Percentiles rank a stretch among this genome's conserved stretches.
phyloP scores from a whole-genome alignment of 2,113 vertebrate genomes.

The Opisthocomus hoazin region DNA sequence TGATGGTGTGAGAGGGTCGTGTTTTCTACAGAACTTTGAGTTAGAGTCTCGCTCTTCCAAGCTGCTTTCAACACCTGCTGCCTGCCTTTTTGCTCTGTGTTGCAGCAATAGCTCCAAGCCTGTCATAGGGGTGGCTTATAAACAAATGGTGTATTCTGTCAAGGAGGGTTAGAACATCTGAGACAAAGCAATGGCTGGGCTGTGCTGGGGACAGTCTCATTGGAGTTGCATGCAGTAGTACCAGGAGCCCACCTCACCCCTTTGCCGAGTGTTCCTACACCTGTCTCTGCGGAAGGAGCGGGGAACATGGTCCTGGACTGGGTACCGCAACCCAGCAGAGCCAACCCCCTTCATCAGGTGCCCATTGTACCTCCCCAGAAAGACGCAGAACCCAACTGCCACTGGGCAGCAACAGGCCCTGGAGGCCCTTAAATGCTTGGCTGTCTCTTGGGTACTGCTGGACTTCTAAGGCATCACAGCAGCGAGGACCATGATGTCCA shows the following conservation, averaged over 20 bases:
- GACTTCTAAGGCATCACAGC: background rate
- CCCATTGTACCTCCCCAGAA: rapidly evolving
- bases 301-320: background rate
- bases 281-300: background rate
- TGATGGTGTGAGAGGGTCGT: background rate
- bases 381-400: background rate
- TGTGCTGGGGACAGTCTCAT: background rate
- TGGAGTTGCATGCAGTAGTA: background rate
- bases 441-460: background rate
- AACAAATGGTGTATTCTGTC: background rate
- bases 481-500: rapidly evolving
- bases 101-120: background rate
- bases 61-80: background rate
- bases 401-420: background rate
- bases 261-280: background rate
- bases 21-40: background rate
- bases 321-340: background rate
- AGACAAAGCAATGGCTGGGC: background rate
- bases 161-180: background rate
- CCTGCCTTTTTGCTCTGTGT: background rate
- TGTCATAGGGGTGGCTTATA: background rate
- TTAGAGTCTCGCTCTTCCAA: background rate
- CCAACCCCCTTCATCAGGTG: background rate
- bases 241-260: background rate
- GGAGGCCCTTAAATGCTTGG: background rate